Evolutionary conservation across 2,113 vertebrate species (phyloP), one percentile per base, ranked within the genome.

Genomic region (Sus scrofa): DNA sequence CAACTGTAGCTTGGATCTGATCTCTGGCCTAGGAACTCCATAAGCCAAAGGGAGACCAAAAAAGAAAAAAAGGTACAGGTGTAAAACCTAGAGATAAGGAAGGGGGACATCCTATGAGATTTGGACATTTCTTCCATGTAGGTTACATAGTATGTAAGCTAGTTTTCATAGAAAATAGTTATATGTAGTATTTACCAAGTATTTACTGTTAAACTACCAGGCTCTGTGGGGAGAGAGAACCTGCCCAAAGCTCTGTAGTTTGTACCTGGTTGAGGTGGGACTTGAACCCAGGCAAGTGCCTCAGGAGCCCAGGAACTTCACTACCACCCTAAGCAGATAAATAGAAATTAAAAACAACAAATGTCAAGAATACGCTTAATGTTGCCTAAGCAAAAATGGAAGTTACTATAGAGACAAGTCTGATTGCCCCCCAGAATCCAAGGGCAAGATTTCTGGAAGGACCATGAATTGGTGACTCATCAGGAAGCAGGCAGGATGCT

Each of bases 91-190:
- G 54, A 63, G 54, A 52, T 39, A 56, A 8, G 58, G 54, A 14
- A 14, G 7, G 18, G 30, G 20, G 11, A 16, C 4, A 71, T 50
- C 54, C 74, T 94, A 19, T 88, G 26, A 88, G 37, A 67, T 71
- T 71, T 71, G 39, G 54, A 60, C 75, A 37, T 78, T 86, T 87
- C 24, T 81, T 30, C 84, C 32, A 52, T 50, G 32, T 88, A 39
- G 39, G 39, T 19, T 88, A 18, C 44, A 63, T 62, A 22, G 30
- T 87, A 81, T 22, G 24, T 50, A 78, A 39, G 26, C 26, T 56
- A 81, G 54, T 81, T 81, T 79, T 60, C 39, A 81, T 14, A 52
- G 54, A 73, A 87, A 94, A 87, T 37, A 62, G 54, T 88, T 94
- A 19, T 34, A 74, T 56, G 27, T 74, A 67, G 83, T 27, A 87